These are phyloP conservation scores for Nothocercus nigrocapillus DNA, from an alignment of 2,113 vertebrate species.

Conservation along the genomic window DNA sequence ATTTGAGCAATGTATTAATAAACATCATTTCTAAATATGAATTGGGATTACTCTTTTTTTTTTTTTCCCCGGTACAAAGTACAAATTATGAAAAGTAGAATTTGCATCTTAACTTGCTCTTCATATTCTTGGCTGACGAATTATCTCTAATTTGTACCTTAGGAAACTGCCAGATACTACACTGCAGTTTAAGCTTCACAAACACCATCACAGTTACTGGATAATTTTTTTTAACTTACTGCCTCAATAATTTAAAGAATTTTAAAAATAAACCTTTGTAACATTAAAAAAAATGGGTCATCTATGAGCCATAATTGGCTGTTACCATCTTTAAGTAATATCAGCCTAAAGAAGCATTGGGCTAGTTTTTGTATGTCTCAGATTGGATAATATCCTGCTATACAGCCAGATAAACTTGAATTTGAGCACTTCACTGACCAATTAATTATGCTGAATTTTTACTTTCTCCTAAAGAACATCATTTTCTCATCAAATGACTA, in stretches of 20 bases:
- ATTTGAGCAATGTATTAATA: conserved; percentile 28
- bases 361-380: not conserved
- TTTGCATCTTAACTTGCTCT: conserved; percentile 42
- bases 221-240: not conserved
- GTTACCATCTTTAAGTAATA: not conserved
- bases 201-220: not conserved
- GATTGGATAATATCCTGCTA: not conserved
- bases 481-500: conserved; percentile 14
- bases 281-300: not conserved
- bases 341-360: not conserved
- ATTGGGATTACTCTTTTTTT: conserved; percentile 16
- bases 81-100: conserved; percentile 48
- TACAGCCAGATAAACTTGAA: not conserved
- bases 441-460: not conserved
- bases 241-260: not conserved
- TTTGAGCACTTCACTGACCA: not conserved
- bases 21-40: conserved; percentile 5
- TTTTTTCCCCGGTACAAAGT: conserved; percentile 31
- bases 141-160: conserved; percentile 60
- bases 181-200: not conserved
- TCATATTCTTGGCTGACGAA: not conserved
- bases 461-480: not conserved
- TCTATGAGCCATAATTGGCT: not conserved
- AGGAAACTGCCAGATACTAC: conserved; percentile 11
- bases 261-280: not conserved